Conservation (phyloP, 2,113 vertebrate genomes). For the Sclerurus mexicanus region DNA sequence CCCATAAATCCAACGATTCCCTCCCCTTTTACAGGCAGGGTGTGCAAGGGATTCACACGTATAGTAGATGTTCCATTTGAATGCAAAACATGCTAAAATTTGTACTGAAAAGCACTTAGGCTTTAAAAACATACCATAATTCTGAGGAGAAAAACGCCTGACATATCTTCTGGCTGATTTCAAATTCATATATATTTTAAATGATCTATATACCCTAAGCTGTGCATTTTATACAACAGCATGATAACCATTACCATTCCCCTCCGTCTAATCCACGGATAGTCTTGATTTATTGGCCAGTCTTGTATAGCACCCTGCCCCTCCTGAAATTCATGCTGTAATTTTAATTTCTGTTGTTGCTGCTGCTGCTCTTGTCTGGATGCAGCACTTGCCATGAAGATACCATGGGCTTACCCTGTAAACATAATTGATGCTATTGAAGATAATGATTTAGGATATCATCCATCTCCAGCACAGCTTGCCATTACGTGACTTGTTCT, state of each 20-base stretch:
- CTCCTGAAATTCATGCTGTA: constrained; percentile 20
- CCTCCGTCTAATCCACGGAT: constrained; percentile 26
- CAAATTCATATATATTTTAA: constrained; percentile 36
- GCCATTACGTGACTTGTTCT: constrained; percentile 36
- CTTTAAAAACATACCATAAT: constrained; percentile 37
- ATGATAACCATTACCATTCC: constrained; percentile 48
- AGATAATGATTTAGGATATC: constrained; percentile 62
- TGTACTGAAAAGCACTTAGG: constrained; percentile 14
- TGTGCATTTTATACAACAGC: constrained; percentile 29
- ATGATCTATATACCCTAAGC: not conserved
- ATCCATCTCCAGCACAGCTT: constrained; percentile 49
- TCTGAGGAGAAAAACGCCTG: constrained; percentile 19
- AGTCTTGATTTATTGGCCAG: constrained; percentile 50
- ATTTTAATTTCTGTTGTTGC: constrained; percentile 39
- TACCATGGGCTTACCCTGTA: constrained; percentile 22
- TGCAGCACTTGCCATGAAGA: not conserved
- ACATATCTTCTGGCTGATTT: constrained; percentile 41
- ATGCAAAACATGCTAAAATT: constrained; percentile 44
- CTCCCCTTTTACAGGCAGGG: not conserved
- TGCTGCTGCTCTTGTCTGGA: not conserved
- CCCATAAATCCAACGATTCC: constrained; percentile 22
- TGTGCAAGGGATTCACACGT: not conserved
- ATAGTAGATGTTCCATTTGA: not conserved
- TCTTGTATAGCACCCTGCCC: not conserved
- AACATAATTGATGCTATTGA: constrained; percentile 49